A percentile compares a stretch with the other conserved stretches of the same genome.
Evolutionary conservation across 2,113 vertebrate species (phyloP).

Genomic region (Garra rufa): DNA sequence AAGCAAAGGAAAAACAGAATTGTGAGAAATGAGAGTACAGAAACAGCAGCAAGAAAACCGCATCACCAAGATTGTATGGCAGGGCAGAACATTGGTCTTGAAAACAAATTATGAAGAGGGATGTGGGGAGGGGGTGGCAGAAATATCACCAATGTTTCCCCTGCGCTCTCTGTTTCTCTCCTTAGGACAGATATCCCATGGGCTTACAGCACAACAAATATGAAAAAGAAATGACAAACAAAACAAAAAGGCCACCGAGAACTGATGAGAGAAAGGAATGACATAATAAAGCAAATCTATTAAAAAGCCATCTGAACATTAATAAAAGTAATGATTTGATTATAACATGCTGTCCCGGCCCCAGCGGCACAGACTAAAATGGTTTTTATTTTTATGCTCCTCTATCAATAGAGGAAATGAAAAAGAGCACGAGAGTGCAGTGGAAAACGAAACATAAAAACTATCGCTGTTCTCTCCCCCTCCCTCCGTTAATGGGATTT

Average conservation of each 20-base stretch:
- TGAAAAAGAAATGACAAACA: slow-evolving; percentile 65
- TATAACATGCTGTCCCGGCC: slow-evolving; percentile 63
- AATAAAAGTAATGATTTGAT: slow-evolving; percentile 81
- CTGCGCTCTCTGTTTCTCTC: slow-evolving; percentile 52
- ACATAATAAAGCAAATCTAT: slow-evolving; percentile 80
- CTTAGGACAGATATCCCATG: slow-evolving; percentile 53
- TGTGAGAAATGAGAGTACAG: slow-evolving; percentile 28
- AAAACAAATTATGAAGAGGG: slow-evolving; percentile 50
- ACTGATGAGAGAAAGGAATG: slow-evolving; percentile 70
- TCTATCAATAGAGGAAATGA: slow-evolving; percentile 64
- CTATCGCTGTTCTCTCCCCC: slow-evolving; percentile 64
- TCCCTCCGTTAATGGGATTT: slow-evolving; percentile 73
- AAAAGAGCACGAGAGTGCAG: slow-evolving; percentile 30
- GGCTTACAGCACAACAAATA: slow-evolving; percentile 63
- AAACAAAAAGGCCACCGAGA: slow-evolving; percentile 57
- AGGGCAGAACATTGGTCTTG: slow-evolving; percentile 50
- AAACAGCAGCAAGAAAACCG: slow-evolving; percentile 24
- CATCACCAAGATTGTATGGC: slow-evolving; percentile 13
- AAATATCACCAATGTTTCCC: slow-evolving; percentile 41
- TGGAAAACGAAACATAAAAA: slow-evolving; percentile 63
- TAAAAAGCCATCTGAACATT: slow-evolving; percentile 82
- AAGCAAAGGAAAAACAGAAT: slow-evolving; percentile 13
- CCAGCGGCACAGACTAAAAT: slow-evolving; percentile 62
- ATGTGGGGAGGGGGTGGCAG: slow-evolving; percentile 19
- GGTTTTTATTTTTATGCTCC: slow-evolving; percentile 67